phyloP scores from a whole-genome alignment of 2,888 invertebrate species.

The Matsumyia berberina region DNA sequence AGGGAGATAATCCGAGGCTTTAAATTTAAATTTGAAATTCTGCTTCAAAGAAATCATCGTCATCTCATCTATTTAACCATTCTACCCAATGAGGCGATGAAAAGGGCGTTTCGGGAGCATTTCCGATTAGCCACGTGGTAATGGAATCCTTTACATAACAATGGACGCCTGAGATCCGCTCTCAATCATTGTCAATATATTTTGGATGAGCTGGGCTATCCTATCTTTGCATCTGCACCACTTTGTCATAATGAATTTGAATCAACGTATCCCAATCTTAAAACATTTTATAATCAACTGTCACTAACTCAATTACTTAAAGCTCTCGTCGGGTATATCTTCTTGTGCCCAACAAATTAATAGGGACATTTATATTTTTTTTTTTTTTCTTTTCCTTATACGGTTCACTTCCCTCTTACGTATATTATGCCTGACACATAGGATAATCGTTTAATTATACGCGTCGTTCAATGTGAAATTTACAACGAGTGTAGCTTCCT shows the following conservation, averaged over 20 bases:
- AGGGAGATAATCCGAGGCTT: too few relatives aligned
- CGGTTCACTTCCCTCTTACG: neutral
- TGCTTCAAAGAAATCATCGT: too few relatives aligned
- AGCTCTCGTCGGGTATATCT: neutral
- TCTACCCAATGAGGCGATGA: too few relatives aligned
- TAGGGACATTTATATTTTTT: too few relatives aligned
- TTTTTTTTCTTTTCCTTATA: neutral
- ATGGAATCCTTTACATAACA: too few relatives aligned
- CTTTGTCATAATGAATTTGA: neutral
- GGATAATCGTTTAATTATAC: constrained; percentile 54
- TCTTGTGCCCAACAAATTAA: too few relatives aligned
- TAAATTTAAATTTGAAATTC: too few relatives aligned
- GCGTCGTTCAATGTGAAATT: constrained; percentile 20
- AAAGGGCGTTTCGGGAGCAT: too few relatives aligned
- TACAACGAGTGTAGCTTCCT: constrained; percentile 1
- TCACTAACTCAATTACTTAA: constrained; percentile 12
- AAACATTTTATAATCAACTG: neutral
- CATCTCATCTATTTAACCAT: too few relatives aligned
- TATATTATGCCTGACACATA: constrained; percentile 16
- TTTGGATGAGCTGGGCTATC: neutral
- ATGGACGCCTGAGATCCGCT: too few relatives aligned
- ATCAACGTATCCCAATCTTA: neutral
- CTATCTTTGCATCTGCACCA: neutral
- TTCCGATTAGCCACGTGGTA: too few relatives aligned
- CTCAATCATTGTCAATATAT: too few relatives aligned